These are phyloP conservation scores for Brienomyrus longianalis DNA, from an alignment of 2,113 vertebrate species.

Conservation along the genomic window DNA sequence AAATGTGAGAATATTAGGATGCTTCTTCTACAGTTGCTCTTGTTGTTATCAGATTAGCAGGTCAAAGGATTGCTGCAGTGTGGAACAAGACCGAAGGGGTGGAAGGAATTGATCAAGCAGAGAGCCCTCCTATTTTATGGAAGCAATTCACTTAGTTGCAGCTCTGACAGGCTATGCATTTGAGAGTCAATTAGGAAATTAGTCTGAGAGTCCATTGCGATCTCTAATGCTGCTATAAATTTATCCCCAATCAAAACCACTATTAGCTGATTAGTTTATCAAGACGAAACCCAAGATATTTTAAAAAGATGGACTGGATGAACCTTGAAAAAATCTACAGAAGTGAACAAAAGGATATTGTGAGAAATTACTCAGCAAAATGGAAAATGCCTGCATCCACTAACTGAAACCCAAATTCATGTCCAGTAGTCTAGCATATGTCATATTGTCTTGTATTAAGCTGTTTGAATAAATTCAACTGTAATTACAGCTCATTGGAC, in stretches of 20 bases:
- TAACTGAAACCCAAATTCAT: background rate
- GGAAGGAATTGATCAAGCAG: conserved; percentile 32
- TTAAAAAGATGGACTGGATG: conserved; percentile 9
- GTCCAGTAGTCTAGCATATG: background rate
- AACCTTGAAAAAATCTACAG: background rate
- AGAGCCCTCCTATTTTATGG: conserved; percentile 51
- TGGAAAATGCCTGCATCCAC: background rate
- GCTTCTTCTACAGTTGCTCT: too few species aligned
- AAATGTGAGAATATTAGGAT: background rate
- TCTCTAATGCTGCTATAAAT: conserved; percentile 30
- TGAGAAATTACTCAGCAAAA: conserved; percentile 21
- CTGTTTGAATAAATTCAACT: background rate
- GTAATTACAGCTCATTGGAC: background rate
- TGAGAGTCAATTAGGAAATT: conserved; percentile 53
- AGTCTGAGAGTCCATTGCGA: conserved; percentile 24
- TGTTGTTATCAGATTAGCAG: background rate
- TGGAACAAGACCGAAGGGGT: background rate
- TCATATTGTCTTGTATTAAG: background rate
- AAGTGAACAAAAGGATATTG: conserved; percentile 19
- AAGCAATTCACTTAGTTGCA: conserved; percentile 37
- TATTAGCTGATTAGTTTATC: conserved; percentile 26
- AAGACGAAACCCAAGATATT: conserved; percentile 15
- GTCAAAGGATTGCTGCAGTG: background rate
- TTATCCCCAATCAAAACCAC: conserved; percentile 40
- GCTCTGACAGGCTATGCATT: conserved; percentile 39